phyloP scores from a whole-genome alignment of 2,113 vertebrate species.

The Chrysochloris asiatica region DNA sequence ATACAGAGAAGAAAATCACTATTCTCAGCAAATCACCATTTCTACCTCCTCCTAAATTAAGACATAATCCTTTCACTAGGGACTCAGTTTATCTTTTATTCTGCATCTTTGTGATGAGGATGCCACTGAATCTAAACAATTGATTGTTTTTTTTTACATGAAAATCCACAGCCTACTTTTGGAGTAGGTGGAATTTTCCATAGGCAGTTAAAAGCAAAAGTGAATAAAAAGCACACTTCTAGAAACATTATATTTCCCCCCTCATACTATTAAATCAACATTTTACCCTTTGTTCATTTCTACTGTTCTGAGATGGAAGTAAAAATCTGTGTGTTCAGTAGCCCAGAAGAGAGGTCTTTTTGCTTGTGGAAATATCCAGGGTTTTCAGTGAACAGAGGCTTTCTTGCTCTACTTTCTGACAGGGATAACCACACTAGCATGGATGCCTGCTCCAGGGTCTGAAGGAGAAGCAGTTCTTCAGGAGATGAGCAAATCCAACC shows the following conservation, averaged over 20 bases:
- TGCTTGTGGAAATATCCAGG: neutral
- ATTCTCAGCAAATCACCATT: neutral
- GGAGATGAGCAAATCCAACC: neutral
- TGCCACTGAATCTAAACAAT: neutral
- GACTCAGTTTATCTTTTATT: neutral
- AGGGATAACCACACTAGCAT: conserved; percentile 13
- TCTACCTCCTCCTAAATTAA: neutral
- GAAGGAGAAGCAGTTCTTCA: neutral
- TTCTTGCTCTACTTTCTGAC: conserved; percentile 1
- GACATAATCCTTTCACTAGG: neutral
- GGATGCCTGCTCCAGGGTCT: neutral
- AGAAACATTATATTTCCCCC: neutral
- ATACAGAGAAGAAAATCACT: neutral
- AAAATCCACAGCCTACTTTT: neutral
- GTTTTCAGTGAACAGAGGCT: neutral
- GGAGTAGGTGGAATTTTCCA: neutral
- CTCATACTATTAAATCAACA: neutral
- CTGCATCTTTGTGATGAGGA: neutral
- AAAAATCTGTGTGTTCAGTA: neutral
- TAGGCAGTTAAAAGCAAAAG: neutral
- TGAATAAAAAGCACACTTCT: neutral
- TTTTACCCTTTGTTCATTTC: neutral
- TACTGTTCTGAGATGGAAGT: neutral
- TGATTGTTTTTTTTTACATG: neutral
- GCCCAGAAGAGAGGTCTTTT: neutral